These are phyloP conservation scores for Drosophila peninsularis DNA, from an alignment of 2,888 invertebrate species.

Conservation along the genomic window DNA sequence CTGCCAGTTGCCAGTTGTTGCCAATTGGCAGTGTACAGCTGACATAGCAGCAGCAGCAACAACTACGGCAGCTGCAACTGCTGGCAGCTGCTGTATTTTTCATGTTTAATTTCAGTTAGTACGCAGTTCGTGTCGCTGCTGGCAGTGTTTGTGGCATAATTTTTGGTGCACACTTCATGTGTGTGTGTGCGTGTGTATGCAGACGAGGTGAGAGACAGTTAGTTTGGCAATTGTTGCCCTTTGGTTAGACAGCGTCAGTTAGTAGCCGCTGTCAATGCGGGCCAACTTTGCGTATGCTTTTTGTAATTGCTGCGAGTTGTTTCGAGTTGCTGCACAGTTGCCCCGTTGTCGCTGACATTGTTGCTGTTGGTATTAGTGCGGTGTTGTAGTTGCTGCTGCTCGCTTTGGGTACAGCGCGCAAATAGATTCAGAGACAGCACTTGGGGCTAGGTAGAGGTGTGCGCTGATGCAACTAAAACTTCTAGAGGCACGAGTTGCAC, in stretches of 20 bases:
- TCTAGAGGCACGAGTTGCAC: constrained; percentile 16
- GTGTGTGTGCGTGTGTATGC: neutral
- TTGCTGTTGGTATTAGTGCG: constrained; percentile 9
- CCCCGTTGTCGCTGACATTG: constrained; percentile 1
- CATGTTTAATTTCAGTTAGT: constrained; percentile 80
- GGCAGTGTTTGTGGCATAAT: constrained; percentile 35
- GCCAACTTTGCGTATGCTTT: constrained; percentile 65
- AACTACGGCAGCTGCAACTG: constrained; percentile 6
- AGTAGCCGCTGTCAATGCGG: constrained; percentile 52
- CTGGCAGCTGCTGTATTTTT: constrained; percentile 65
- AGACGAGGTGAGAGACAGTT: constrained; percentile 14
- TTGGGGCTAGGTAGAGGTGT: neutral
- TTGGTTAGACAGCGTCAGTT: constrained; percentile 24
- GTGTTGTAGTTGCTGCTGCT: constrained; percentile 10
- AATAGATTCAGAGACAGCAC: constrained; percentile 2
- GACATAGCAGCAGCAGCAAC: constrained; percentile 11
- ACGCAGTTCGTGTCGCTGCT: constrained; percentile 41
- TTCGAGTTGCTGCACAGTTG: constrained; percentile 5
- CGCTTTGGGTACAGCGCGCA: constrained; percentile 15
- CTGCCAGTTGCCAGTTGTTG: constrained; percentile 27
- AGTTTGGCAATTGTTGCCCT: constrained; percentile 33
- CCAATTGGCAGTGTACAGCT: constrained; percentile 37
- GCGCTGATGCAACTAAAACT: neutral
- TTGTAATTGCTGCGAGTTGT: constrained; percentile 36
- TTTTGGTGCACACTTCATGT: constrained; percentile 31